Conservation (phyloP, 2,113 vertebrate species). For the Xiphophorus hellerii region DNA sequence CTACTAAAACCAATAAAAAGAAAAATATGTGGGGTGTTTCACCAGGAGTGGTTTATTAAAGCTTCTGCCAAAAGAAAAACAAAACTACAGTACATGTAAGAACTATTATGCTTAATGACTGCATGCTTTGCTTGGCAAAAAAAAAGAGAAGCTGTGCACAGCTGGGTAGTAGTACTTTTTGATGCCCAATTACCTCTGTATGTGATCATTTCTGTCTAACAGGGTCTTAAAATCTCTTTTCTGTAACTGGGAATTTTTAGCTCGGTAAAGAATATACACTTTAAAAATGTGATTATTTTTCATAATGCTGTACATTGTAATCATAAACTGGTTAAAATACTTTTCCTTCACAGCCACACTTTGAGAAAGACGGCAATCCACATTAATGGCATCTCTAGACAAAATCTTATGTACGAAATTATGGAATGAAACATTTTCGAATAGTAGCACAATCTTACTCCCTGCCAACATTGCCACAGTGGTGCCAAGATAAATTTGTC, state of each 20-base stretch:
- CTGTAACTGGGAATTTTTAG: slow-evolving; percentile 1
- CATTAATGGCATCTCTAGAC: too few relatives aligned
- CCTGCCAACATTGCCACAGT: neutral
- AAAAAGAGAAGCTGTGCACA: neutral
- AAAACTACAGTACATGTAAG: neutral
- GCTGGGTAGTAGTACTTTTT: neutral
- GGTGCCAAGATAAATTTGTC: neutral
- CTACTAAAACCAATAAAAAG: too few relatives aligned
- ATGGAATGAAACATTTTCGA: neutral
- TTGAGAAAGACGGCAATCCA: neutral
- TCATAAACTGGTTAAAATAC: neutral
- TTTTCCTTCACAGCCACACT: neutral
- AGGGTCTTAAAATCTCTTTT: slow-evolving; percentile 4
- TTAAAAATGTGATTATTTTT: neutral
- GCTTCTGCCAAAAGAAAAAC: neutral
- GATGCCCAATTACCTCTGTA: neutral
- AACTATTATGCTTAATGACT: neutral
- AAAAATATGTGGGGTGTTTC: too few relatives aligned
- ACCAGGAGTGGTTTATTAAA: too few relatives aligned
- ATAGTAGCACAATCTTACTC: neutral
- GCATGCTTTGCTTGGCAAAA: neutral
- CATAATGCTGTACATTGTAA: neutral
- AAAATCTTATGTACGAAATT: neutral
- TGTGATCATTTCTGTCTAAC: neutral
- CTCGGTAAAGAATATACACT: neutral